Base-by-base conservation (phyloP, 2,888 invertebrate species). In the Melanostoma mellinum region DNA sequence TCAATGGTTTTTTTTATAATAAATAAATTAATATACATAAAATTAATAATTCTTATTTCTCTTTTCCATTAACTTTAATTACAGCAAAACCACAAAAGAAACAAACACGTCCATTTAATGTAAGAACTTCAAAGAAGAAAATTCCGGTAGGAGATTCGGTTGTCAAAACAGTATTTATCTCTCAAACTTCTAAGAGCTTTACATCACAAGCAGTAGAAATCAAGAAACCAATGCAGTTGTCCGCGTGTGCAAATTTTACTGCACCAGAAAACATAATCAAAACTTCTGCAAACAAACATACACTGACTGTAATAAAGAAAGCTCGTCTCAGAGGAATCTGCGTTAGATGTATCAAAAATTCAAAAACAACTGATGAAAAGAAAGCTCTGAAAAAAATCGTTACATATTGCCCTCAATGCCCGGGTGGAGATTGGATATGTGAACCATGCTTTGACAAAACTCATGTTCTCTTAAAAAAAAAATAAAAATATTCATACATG, bases 361-460 rank as follows among this genome's bases (percentile, higher is more conserved):
- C 69, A 2, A 79, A 78, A 33, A 76, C 86, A 3, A 60, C 50
- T 32, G 63, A 78, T 3, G 82, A 79, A n/a, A 86, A 86, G 33
- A 78, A 73, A 6, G 52, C 86, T 33, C 77, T 91, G 20, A 65
- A 79, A 0, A 90, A 90, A 76, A 87, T 91, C 2, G 86, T 86
- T 5, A 91, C 91, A 2, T 90, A 89, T 80, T 91, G 91, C 65
- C 89, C 90, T 8, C 85, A 86, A 36, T 91, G 91, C 78, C 90
- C 90, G 0, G 89, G 89, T 55, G 88, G 89, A 9, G 89, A 88
- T 77, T 91, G 91, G 91, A 90, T 91, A 86, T 91, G 91, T 78
- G 88, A 87, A 40, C 1, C 72, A 0, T 91, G 91, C 81, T 91
- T 91, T 65, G 88, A 88, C 74, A 53, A 74, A 36, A n/a, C 40